Conservation (phyloP, 2,113 vertebrate species). For the Heptranchias perlo region DNA sequence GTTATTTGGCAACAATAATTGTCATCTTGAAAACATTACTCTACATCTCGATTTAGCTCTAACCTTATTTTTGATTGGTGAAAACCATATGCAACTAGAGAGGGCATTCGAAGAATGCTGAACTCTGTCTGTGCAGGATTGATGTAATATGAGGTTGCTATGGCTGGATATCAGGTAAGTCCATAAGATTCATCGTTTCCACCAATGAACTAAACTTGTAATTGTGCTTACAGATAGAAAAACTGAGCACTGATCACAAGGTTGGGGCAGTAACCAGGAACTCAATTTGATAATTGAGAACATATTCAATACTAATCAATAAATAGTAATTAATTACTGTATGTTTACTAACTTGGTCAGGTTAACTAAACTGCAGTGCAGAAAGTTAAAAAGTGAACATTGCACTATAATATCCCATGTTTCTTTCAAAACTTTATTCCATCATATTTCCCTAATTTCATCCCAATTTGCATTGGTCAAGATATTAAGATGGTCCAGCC, state of each 20-base stretch:
- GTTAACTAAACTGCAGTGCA: not conserved
- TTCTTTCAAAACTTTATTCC: not conserved
- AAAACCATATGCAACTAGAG: conserved; percentile 1
- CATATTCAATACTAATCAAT: not conserved
- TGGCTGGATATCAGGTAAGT: conserved; percentile 10
- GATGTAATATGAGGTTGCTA: not conserved
- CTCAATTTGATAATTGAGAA: not conserved
- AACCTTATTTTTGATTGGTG: conserved; percentile 17
- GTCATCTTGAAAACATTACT: conserved; percentile 33
- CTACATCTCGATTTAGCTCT: conserved; percentile 15
- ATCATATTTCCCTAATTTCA: not conserved
- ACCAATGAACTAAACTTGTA: not conserved
- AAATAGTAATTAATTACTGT: not conserved
- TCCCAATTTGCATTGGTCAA: not conserved
- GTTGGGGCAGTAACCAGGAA: not conserved
- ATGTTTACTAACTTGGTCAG: not conserved
- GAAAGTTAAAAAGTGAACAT: not conserved
- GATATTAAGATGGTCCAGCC: not conserved
- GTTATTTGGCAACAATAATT: conserved; percentile 29
- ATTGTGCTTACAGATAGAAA: not conserved
- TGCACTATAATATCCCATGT: too few species aligned
- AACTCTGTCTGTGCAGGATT: not conserved
- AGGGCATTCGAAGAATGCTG: not conserved
- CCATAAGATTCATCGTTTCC: not conserved
- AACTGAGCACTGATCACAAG: not conserved